Percentiles rank a stretch among this genome's conserved stretches.
Conservation (phyloP, 2,888 invertebrate species). For the Gasteruption jaculator region DNA sequence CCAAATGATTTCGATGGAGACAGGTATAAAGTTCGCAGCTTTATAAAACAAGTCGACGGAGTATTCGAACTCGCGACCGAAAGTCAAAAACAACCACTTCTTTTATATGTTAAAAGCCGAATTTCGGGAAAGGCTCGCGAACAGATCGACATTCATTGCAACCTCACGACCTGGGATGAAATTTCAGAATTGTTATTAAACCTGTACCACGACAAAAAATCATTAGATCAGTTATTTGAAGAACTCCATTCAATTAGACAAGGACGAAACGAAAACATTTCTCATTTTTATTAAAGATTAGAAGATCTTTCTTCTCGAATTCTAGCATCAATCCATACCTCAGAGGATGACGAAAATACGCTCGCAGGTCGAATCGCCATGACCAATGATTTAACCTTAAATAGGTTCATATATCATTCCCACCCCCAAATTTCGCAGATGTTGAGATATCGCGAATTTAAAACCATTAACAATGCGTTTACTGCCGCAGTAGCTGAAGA, state of each 20-base stretch:
- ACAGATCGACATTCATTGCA: too few species aligned
- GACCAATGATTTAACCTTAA: too few species aligned
- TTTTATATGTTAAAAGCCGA: slow-evolving; percentile 25
- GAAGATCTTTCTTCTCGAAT: slow-evolving; percentile 29
- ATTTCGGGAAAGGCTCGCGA: slow-evolving; percentile 26
- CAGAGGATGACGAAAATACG: slow-evolving; percentile 14
- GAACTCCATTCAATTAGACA: too few species aligned
- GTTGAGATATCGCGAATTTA: too few species aligned
- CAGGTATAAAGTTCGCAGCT: slow-evolving; percentile 5
- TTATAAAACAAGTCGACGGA: slow-evolving; percentile 13
- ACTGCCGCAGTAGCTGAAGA: slow-evolving; percentile 29
- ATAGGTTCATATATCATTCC: too few species aligned
- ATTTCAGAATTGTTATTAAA: slow-evolving; percentile 20
- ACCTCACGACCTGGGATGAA: slow-evolving; percentile 23
- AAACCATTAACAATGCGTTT: too few species aligned
- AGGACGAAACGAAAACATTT: slow-evolving; percentile 25
- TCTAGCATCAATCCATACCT: slow-evolving; percentile 25
- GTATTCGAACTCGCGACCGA: slow-evolving; percentile 10
- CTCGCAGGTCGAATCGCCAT: too few species aligned
- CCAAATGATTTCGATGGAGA: slow-evolving; percentile 12
- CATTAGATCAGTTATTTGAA: slow-evolving; percentile 31
- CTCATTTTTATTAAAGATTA: too few species aligned
- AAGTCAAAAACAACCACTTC: slow-evolving; percentile 11
- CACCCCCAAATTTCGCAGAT: too few species aligned
- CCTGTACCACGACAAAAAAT: slow-evolving; percentile 31